These are phyloP conservation scores for Hyperopisus bebe DNA, from an alignment of 2,113 vertebrate genomes.

Conservation along the genomic window DNA sequence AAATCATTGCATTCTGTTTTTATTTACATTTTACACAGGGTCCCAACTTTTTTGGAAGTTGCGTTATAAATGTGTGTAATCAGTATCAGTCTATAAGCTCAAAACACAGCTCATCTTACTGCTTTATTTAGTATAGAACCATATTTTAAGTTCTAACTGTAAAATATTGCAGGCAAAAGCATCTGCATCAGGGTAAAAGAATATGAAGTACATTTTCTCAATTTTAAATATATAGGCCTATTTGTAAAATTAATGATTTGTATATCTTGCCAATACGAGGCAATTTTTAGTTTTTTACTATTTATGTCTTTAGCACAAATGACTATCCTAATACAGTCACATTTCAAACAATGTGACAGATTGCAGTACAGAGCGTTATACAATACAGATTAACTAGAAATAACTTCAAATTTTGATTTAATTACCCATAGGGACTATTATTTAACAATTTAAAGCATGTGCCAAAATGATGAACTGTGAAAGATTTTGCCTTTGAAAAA, in stretches of 20 bases:
- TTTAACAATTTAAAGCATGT: background rate
- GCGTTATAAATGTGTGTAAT: background rate
- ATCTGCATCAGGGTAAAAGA: background rate
- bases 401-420: background rate
- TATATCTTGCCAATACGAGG: background rate
- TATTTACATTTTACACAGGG: background rate
- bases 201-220: background rate
- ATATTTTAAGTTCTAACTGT: background rate
- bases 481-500: background rate
- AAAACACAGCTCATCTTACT: background rate
- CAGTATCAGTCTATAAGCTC: background rate
- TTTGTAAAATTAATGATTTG: background rate
- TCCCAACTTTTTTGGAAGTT: background rate
- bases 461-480: background rate
- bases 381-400: background rate
- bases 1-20: background rate
- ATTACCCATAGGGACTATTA: background rate
- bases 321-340: background rate
- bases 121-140: background rate
- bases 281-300: background rate
- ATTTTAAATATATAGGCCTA: background rate
- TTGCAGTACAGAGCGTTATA: background rate
- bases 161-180: background rate
- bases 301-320: background rate
- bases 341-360: background rate